Base-by-base conservation (phyloP, 2,113 vertebrate species). In the Aspidoscelis tigris region DNA sequence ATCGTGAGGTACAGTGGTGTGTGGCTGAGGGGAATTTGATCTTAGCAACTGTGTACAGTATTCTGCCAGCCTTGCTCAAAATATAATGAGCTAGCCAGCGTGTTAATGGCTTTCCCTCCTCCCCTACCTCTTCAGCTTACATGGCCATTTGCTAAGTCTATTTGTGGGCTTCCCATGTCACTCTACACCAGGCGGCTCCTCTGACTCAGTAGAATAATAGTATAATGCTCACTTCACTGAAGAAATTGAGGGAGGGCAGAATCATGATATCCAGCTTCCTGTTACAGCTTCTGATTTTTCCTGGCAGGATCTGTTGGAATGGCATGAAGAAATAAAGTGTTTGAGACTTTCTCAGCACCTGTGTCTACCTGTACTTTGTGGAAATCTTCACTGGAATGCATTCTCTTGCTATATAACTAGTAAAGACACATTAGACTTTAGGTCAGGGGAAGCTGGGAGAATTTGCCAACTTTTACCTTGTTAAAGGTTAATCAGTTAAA, bases 11-110 rank as follows among this genome's bases (percentile, higher is more conserved):
- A 85, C 78, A 87, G 75, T 81, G 10, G 24, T 61, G 86, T 75
- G 71, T 80, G 64, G 58, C 70, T 68, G 78, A 75, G 65, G 39
- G 88, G 74, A 85, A 88, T 80, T 83, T 58, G 33, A 0, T 84
- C 66, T 78, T 26, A 14, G 33, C 8, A 4, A 78, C 61, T 22
- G 58, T 12, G 58, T 61, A 22, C 3, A 55, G 47, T 66, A 24
- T 81, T 83, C 74, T 55, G 61, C 78, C 84, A 74, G 22, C 47
- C 24, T 0, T 3, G 76, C 65, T 87, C 80, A 80, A 83, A 77
- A 84, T 86, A 86, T 76, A 90, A 88, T 68, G 79, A 83, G 33
- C 65, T 82, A 83, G 64, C 80, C 70, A 77, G 71, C 80, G 71
- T 69, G 3, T 41, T 81, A 77, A 88, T 83, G 83, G 76, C 53